A percentile compares a stretch with the other conserved stretches of the same genome.
Evolutionary conservation across 2,888 invertebrate genomes (phyloP).

Genomic region (Nomada ferruginata): DNA sequence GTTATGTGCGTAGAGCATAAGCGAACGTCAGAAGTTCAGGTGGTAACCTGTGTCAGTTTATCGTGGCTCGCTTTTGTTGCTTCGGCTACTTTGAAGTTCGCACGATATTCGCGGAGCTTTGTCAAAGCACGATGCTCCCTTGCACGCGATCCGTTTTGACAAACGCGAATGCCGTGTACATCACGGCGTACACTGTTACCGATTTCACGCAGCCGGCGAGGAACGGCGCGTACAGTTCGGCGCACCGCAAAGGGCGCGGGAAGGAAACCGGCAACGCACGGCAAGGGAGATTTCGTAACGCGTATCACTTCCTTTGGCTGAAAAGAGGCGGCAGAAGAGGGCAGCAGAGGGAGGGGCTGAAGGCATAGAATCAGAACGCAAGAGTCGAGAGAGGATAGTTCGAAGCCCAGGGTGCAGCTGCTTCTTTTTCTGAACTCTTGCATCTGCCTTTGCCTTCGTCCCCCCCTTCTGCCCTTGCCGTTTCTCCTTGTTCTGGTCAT

Average conservation of each 20-base stretch:
- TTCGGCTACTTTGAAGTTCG: neutral
- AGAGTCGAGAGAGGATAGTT: conserved; percentile 53
- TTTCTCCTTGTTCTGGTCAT: conserved; percentile 68
- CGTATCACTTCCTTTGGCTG: conserved; percentile 48
- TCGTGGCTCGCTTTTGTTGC: neutral
- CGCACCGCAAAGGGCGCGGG: neutral
- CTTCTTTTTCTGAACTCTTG: conserved; percentile 69
- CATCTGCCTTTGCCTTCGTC: conserved; percentile 66
- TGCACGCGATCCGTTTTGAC: neutral
- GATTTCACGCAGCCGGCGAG: conserved; percentile 18
- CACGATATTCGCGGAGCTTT: neutral
- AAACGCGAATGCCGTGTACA: conserved; percentile 2
- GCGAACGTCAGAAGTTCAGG: neutral
- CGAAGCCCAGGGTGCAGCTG: conserved; percentile 68
- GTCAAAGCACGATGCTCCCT: neutral
- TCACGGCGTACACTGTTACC: neutral
- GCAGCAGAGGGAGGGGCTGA: neutral
- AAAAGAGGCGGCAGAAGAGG: conserved; percentile 30
- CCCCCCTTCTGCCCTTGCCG: conserved; percentile 23
- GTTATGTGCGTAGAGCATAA: neutral
- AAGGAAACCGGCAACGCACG: neutral
- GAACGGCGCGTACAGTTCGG: conserved; percentile 4
- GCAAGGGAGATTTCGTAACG: conserved; percentile 41
- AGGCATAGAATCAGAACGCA: conserved; percentile 51
- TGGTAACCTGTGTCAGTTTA: neutral